A percentile compares a stretch with the other conserved stretches of the same genome.
Evolutionary conservation across 35 echinoderm and acorn worm genomes (phyloP).

Genomic region (Acanthaster planci): DNA sequence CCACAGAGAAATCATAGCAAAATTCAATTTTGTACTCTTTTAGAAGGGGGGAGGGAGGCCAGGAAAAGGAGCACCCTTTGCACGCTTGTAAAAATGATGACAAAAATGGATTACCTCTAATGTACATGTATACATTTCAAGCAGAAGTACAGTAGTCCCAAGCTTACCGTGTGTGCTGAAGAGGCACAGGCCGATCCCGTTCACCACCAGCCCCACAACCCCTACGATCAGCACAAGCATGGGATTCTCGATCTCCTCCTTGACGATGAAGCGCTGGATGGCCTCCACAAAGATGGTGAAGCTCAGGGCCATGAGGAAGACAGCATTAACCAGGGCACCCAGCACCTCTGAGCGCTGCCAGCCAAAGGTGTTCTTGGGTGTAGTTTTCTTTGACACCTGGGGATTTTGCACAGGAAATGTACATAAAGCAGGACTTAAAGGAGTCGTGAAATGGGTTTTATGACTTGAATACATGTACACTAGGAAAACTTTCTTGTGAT

Average conservation of each 20-base stretch:
- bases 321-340: slow-evolving; percentile 87
- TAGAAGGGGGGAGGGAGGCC: too few relatives aligned
- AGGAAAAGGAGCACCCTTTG: too few relatives aligned
- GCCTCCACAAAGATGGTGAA: slow-evolving; percentile 95
- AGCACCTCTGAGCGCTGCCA: slow-evolving; percentile 94
- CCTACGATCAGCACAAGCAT: slow-evolving; percentile 80
- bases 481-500: too few relatives aligned
- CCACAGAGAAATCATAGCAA: too few relatives aligned
- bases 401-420: neutral
- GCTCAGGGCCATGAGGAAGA: slow-evolving; percentile 90
- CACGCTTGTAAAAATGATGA: too few relatives aligned
- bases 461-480: too few relatives aligned
- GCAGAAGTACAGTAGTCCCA: neutral
- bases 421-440: neutral
- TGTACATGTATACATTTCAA: too few relatives aligned
- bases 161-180: slow-evolving; percentile 91
- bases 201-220: slow-evolving; percentile 68
- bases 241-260: slow-evolving; percentile 74
- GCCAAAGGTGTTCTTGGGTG: slow-evolving; percentile 79
- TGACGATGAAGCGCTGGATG: slow-evolving; percentile 58
- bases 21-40: too few relatives aligned
- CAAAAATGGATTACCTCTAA: too few relatives aligned
- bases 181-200: slow-evolving; percentile 70
- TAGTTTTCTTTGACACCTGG: slow-evolving; percentile 51
- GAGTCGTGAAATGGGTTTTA: too few relatives aligned